Conservation (phyloP, 2,888 invertebrate genomes). For the Drosophila pseudotalamancana region DNA sequence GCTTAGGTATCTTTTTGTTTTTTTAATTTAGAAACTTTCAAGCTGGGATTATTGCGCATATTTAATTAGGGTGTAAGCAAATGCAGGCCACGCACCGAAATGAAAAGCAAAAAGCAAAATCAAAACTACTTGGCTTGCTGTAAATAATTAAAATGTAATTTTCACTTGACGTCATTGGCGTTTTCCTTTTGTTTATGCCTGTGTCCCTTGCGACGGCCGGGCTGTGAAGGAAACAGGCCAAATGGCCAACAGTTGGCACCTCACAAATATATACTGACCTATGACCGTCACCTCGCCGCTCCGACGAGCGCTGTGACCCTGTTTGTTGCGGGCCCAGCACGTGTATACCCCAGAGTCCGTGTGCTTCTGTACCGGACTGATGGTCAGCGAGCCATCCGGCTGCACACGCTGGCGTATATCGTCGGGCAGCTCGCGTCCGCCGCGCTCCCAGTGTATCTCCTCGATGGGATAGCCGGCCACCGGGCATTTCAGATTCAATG, state of each 20-base stretch:
- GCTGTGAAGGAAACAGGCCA: conserved; percentile 60
- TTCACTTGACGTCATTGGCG: conserved; percentile 64
- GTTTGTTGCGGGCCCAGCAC: conserved; percentile 91
- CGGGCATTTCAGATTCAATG: conserved; percentile 90
- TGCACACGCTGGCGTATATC: conserved; percentile 91
- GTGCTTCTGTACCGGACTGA: conserved; percentile 90
- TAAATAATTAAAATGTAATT: conserved; percentile 78
- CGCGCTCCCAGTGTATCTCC: conserved; percentile 91
- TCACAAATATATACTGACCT: conserved; percentile 86
- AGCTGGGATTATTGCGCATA: conserved; percentile 79
- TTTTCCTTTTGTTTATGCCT: conserved; percentile 3
- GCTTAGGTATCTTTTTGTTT: conserved; percentile 13
- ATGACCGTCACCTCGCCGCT: conserved; percentile 91
- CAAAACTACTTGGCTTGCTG: conserved; percentile 72
- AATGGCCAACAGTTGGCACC: conserved; percentile 29
- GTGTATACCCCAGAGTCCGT: conserved; percentile 91
- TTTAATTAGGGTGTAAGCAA: conserved; percentile 65
- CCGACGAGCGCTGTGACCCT: conserved; percentile 89
- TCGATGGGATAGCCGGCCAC: conserved; percentile 93
- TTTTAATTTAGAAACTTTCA: conserved; percentile 73
- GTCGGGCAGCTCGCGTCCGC: conserved; percentile 90
- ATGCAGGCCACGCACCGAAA: conserved; percentile 41
- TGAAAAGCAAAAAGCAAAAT: conserved; percentile 43
- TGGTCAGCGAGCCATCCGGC: conserved; percentile 90
- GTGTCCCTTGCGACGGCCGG: conserved; percentile 28